Evolutionary conservation across 1,140 invertebrate species (phyloP).

Genomic region (Arion vulgaris): DNA sequence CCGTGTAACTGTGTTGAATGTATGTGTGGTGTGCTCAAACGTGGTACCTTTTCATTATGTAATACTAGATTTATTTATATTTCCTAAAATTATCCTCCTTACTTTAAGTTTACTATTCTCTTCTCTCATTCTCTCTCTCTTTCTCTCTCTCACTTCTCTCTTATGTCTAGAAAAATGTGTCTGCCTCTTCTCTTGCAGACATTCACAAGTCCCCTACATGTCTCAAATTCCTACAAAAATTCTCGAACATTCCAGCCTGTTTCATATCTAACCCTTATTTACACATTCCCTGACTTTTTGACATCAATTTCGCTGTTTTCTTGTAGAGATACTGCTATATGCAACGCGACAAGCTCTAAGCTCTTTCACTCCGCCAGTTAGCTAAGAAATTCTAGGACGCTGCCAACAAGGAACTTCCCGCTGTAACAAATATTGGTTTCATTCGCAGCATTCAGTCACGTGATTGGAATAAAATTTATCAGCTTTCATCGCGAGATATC

Average conservation of each 20-base stretch:
- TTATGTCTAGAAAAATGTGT: too few relatives aligned
- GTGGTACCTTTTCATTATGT: too few relatives aligned
- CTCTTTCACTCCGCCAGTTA: background rate
- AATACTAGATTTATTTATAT: too few relatives aligned
- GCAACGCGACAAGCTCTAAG: background rate
- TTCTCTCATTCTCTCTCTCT: background rate
- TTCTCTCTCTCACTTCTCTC: background rate
- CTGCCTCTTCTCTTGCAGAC: too few relatives aligned
- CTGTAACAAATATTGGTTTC: constrained; percentile 5
- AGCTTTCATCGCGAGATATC: constrained; percentile 1
- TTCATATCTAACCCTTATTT: background rate
- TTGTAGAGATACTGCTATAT: background rate
- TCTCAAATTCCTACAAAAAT: too few relatives aligned
- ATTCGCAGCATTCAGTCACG: background rate
- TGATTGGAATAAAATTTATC: background rate
- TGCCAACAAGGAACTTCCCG: background rate
- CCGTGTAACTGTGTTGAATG: too few relatives aligned
- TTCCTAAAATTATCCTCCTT: too few relatives aligned
- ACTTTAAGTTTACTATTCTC: too few relatives aligned
- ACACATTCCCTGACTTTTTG: constrained; percentile 3
- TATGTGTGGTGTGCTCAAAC: too few relatives aligned
- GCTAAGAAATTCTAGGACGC: background rate
- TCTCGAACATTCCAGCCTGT: background rate
- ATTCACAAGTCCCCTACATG: too few relatives aligned
- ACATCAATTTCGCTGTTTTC: background rate